These are phyloP conservation scores for Lophotis ruficrista DNA, from an alignment of 2,113 vertebrate genomes.

Conservation along the genomic window DNA sequence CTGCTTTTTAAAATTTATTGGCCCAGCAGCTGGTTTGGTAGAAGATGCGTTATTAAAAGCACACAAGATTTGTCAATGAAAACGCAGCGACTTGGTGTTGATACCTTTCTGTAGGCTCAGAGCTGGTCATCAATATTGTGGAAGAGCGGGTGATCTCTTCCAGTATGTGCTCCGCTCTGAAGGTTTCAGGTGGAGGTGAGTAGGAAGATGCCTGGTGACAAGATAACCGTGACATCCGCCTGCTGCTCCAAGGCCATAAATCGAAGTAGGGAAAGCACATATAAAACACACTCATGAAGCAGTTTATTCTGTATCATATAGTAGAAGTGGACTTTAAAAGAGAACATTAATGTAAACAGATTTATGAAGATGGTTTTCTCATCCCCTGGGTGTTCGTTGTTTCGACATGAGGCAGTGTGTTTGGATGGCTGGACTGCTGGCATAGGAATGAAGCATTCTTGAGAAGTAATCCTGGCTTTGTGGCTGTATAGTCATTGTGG, in stretches of 20 bases:
- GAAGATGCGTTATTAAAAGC: background rate
- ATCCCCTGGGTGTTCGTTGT: background rate
- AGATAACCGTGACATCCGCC: background rate
- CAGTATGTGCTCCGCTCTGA: background rate
- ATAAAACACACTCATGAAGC: background rate
- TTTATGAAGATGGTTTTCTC: conserved; percentile 4
- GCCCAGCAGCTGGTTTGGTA: background rate
- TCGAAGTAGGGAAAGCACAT: background rate
- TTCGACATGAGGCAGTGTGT: background rate
- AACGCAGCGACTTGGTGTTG: background rate
- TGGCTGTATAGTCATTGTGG: background rate
- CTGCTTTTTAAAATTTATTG: conserved; percentile 50
- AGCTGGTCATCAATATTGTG: background rate
- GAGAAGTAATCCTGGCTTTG: background rate
- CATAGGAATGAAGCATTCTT: background rate
- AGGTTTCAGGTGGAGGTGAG: background rate
- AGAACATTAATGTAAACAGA: background rate
- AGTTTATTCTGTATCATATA: background rate
- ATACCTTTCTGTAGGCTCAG: background rate
- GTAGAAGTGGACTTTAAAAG: conserved; percentile 17
- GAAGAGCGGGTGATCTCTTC: background rate
- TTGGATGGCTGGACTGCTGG: background rate
- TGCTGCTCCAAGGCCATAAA: background rate
- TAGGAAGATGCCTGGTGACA: background rate
- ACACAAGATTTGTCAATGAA: background rate